A percentile compares a stretch with the other conserved stretches of the same genome.
phyloP scores from a whole-genome alignment of 2,888 invertebrate species.

The Thereva nobilitata region DNA sequence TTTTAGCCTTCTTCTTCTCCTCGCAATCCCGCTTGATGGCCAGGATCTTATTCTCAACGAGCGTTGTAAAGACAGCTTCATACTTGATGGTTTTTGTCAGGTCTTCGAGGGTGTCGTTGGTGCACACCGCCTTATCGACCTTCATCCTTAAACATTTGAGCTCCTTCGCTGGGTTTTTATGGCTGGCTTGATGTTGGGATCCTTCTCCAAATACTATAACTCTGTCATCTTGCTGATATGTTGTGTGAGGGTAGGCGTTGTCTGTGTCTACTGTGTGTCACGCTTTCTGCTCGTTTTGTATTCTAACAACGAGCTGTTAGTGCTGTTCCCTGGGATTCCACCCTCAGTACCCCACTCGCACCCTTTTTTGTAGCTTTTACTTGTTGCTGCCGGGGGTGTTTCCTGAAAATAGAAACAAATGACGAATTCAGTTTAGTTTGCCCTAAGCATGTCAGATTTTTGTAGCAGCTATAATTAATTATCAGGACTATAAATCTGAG shows the following conservation, averaged over 20 bases:
- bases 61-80: slow-evolving; percentile 56
- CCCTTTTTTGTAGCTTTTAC: slow-evolving; percentile 11
- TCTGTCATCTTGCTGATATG: slow-evolving; percentile 32
- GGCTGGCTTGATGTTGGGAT: slow-evolving; percentile 13
- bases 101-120: slow-evolving; percentile 54
- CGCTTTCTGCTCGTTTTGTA: slow-evolving; percentile 12
- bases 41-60: slow-evolving; percentile 57
- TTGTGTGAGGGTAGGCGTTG: slow-evolving; percentile 4
- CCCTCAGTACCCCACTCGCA: slow-evolving; percentile 6
- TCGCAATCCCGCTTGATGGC: slow-evolving; percentile 58
- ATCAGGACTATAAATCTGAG: no score
- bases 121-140: slow-evolving; percentile 57
- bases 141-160: slow-evolving; percentile 44
- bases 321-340: slow-evolving; percentile 10
- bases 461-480: no score
- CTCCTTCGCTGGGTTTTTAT: slow-evolving; percentile 10
- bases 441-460: no score
- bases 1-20: slow-evolving; percentile 54
- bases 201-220: slow-evolving; percentile 37
- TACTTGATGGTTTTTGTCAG: slow-evolving; percentile 56
- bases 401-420: slow-evolving; percentile 28
- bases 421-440: no score
- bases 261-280: background rate
- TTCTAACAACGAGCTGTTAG: slow-evolving; percentile 28
- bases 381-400: slow-evolving; percentile 21